Base-by-base conservation (phyloP, 2,113 vertebrate species). In the Oreochromis spilurus region DNA sequence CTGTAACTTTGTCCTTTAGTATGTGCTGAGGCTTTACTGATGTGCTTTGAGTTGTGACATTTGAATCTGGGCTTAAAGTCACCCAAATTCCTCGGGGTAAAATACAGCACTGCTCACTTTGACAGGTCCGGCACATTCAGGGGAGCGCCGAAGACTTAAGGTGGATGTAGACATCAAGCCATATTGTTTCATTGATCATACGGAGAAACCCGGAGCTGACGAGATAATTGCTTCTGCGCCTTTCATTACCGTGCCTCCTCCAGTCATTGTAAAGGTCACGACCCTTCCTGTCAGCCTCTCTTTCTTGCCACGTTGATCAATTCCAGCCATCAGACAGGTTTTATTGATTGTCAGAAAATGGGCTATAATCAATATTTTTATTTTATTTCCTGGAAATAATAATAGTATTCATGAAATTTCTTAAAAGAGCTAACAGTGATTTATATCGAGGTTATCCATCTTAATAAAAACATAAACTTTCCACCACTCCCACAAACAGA, bases 181-280 rank as follows among this genome's bases (percentile, higher is more conserved):
- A 72, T 81, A 88, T 89, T 52, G 90, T 81, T 84, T 53, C 89
- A 92, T 92, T 91, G 93, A 95, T 93, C 90, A 87, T 52, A 38
- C 17, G 13, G 67, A 82, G 83, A 89, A 87, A 87, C 85, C 38
- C 13, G 2, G 43, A 62, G 86, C 58, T 84, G 88, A 93, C 26
- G 16, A 48, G 84, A 86, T 93, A 88, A 95, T 90, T 91, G 89
- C 88, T 84, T 79, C 54, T 29, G 55, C 62, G 88, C 45, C 48
- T 85, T 84, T 89, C 79, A 88, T 90, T 91, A 91, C 43, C 8
- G 84, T 45, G 52, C 11, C 85, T 79, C 87, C 70, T 81, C 17
- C 16, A 31, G 55, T 89, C 79, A 85, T 24, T 19, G 48, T 29
- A 91, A 85, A 92, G 93, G 83, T 92, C 87, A 21, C 19, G 52